These are phyloP conservation scores for Liopterus haemorrhoidalis DNA, from an alignment of 2,888 invertebrate genomes.

Conservation along the genomic window DNA sequence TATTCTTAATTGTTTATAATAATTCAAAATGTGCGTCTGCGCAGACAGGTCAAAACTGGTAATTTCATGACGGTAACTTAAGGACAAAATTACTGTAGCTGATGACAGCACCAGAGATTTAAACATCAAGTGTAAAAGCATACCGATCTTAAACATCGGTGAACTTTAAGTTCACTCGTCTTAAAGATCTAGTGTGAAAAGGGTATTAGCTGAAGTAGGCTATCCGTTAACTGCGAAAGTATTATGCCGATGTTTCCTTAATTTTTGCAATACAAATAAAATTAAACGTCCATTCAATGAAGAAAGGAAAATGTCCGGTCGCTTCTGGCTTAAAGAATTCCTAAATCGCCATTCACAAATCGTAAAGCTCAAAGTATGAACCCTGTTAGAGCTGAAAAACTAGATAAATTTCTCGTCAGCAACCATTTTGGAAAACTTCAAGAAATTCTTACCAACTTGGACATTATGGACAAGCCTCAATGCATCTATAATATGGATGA, in stretches of 20 bases:
- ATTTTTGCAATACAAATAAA: conserved; percentile 14
- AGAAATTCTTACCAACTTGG: conserved; percentile 23
- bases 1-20: no score
- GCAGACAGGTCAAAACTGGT: no score
- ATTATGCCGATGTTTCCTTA: conserved; percentile 17
- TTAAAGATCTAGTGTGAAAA: no score
- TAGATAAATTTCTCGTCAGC: conserved; percentile 22
- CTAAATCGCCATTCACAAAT: conserved; percentile 22
- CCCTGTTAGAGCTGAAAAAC: conserved; percentile 26
- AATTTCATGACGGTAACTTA: no score
- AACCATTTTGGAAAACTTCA: conserved; percentile 27
- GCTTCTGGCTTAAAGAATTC: conserved; percentile 21
- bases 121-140: no score
- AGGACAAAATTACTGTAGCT: no score
- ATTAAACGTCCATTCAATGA: conserved; percentile 19
- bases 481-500: conserved; percentile 32
- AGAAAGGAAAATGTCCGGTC: conserved; percentile 22
- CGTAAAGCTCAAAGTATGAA: conserved; percentile 30
- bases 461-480: conserved; percentile 25
- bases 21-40: no score
- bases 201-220: conserved; percentile 24
- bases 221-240: conserved; percentile 18
- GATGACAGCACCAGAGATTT: no score
- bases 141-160: no score
- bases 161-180: no score